Base-by-base conservation (phyloP, 2,797 vertebrate genomes). In the Petrocephalus sullivani region DNA sequence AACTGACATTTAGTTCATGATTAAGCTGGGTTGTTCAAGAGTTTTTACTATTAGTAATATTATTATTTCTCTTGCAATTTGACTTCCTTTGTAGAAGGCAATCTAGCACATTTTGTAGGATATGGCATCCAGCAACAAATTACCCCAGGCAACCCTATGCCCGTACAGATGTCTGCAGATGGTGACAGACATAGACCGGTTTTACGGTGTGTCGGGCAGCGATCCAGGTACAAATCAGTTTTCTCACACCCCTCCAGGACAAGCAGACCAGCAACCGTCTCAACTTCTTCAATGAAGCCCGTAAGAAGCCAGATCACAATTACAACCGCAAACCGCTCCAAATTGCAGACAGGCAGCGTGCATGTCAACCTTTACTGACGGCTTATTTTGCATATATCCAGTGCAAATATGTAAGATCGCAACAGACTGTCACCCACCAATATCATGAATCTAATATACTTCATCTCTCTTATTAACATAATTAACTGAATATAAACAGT, bases 181-280 rank as follows among this genome's bases (percentile, higher is more conserved):
- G 37, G 37, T 46, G 71, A 78, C 21, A 83, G 16, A 83, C 49
- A 83, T 16, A 83, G n/a, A 53, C 49, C 41, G 54, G 49, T 21
- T 71, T 37, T 46, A 41, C 41, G 37, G 58, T 46, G 60, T 19
- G 51, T 61, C 58, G 10, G 19, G 21, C 60, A 75, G 28, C 21
- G 23, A 28, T 67, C 28, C 60, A 61, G 53, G 75, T 33, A 78
- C 85, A 89, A 89, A 89, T 89, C 88, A 86, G 88, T 33, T 78
- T 54, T 86, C 84, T 49, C 83, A 78, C 84, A 58, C 54, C 75
- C 88, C 21, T 19, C 78, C 41, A 21, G n/a, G n/a, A 4, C 46
- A 49, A 83, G 78, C 71, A 78, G 37, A 37, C 14, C 6, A 46
- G 71, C 61, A 10, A 33, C 61, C 61, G 10, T 33, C 23, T 64